Evolutionary conservation across 2,113 vertebrate genomes (phyloP).

Genomic region (Pluvialis apricaria): DNA sequence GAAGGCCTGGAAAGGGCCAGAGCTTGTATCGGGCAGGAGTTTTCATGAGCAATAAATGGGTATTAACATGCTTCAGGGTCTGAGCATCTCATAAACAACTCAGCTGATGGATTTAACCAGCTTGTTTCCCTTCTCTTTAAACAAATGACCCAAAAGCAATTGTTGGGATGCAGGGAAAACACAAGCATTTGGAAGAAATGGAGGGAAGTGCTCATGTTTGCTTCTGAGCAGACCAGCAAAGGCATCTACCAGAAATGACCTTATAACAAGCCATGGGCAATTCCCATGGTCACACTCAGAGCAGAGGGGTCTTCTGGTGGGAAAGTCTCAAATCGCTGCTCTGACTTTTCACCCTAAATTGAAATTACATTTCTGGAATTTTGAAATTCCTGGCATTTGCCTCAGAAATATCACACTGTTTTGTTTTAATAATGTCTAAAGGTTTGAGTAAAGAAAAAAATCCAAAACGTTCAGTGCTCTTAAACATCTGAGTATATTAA

Average conservation of each 20-base stretch:
- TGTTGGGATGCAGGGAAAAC: background rate
- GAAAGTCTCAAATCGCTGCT: background rate
- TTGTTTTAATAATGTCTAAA: constrained; percentile 29
- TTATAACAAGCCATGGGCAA: background rate
- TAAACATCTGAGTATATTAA: constrained; percentile 1
- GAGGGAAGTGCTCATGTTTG: background rate
- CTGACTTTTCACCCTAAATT: background rate
- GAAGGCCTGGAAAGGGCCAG: background rate
- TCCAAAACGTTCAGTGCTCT: background rate
- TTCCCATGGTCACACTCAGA: background rate
- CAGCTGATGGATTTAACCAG: background rate
- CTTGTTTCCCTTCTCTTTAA: background rate
- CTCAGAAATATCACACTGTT: background rate
- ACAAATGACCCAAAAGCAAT: background rate
- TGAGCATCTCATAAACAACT: background rate
- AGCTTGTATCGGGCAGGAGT: background rate
- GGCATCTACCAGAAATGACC: rapidly evolving
- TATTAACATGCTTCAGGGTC: background rate
- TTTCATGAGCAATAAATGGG: background rate
- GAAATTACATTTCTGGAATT: background rate
- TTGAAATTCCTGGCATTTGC: constrained; percentile 12
- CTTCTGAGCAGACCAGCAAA: background rate
- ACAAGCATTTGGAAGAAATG: background rate
- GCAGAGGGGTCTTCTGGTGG: background rate
- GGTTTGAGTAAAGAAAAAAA: background rate